These are phyloP conservation scores for Drosophila asahinai DNA, from an alignment of 1,140 invertebrate species.

Conservation along the genomic window DNA sequence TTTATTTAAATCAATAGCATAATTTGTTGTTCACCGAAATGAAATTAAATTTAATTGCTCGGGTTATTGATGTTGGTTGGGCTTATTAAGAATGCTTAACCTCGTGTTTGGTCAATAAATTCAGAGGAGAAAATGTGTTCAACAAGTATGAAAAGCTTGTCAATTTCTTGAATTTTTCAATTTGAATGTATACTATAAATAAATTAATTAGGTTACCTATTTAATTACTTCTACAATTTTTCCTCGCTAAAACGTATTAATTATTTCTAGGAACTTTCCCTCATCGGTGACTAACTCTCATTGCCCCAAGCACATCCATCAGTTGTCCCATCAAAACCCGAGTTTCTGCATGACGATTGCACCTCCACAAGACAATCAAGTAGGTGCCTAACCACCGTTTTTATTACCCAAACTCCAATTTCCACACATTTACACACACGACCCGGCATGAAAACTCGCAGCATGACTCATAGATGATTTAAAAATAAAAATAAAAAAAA, in stretches of 20 bases:
- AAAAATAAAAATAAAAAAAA: conserved; percentile 13
- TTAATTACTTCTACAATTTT: not conserved
- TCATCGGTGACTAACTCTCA: conserved; percentile 17
- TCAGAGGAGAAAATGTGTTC: not conserved
- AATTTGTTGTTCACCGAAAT: conserved; percentile 37
- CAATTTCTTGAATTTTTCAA: not conserved
- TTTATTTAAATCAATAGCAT: conserved; percentile 71
- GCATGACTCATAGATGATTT: conserved; percentile 65
- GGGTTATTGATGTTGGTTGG: conserved; percentile 42
- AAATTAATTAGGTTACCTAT: not conserved
- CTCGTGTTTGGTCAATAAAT: conserved; percentile 25
- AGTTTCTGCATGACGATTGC: conserved; percentile 22
- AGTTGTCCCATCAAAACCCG: conserved; percentile 3
- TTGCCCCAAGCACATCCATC: conserved; percentile 20
- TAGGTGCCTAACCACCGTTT: conserved; percentile 48
- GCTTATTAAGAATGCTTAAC: conserved; percentile 45
- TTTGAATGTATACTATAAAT: no score
- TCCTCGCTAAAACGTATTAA: not conserved
- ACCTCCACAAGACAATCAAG: conserved; percentile 38
- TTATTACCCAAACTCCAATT: conserved; percentile 60
- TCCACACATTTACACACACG: conserved; percentile 60
- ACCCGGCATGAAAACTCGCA: conserved; percentile 30
- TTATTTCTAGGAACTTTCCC: conserved; percentile 2
- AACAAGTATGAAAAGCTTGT: not conserved
- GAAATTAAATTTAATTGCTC: conserved; percentile 66